Base-by-base conservation (phyloP, 92 coral and sea anemone genomes). In the Palythoa heliodiscus region DNA sequence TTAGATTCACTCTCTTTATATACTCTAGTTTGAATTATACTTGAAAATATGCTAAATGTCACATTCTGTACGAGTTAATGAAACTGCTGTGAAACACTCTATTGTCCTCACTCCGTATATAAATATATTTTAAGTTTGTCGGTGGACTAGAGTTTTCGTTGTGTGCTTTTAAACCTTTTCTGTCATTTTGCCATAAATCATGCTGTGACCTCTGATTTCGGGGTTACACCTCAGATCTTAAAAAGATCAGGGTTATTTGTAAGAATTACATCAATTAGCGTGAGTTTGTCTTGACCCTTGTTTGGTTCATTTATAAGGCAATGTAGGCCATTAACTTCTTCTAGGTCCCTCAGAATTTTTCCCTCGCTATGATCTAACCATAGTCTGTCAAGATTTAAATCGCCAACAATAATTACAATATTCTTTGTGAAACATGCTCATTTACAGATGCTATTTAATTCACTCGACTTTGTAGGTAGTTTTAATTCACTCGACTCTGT, bases 351-450 rank as follows among this genome's bases (percentile, higher is more conserved):
- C 37, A 83, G 63, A 12, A 88, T 83, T 76, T 88, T 88, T 66
- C 91, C 87, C 61, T 88, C 84, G 13, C 78, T 50, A 68, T 70
- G 82, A 57, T 87, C 82, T 6, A 20, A 54, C 35, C 69, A 61
- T 50, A 88, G 60, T 35, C 88, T 75, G 78, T 88, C 91, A 63
- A 88, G 13, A 70, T 88, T 88, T 71, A 88, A 43, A 19, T 88
- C 91, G 4, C 89, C 89, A n/a, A 76, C 25, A 61, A 83, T 73
- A 19, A 88, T 40, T 5, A 88, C 73, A 3, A 68, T 2, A 15
- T 88, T 39, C 75, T 75, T 88, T 35, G 83, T 47, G 24, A 88
- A 64, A 6, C 67, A 60, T 1, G 90, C 87, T 87, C 90, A 82
- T 47, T 55, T 55, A 25, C 74, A 73, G 3, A 83, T 88, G 82